Evolutionary conservation across 2,113 vertebrate genomes (phyloP), one percentile per base, ranked within the genome.

Genomic region (Paraplagusia blochii): DNA sequence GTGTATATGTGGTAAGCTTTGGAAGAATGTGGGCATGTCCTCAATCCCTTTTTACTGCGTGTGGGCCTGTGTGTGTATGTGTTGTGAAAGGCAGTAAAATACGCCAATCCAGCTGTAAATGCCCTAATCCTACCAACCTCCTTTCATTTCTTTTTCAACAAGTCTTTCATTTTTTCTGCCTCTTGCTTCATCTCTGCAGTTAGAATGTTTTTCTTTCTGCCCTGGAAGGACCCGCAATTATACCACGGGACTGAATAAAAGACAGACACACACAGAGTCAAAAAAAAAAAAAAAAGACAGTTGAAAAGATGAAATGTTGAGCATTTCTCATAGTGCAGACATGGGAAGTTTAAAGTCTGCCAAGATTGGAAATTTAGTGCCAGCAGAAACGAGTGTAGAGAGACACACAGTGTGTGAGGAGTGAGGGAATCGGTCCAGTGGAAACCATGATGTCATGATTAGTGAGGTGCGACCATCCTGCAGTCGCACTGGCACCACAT

Each of bases 381-480:
- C 66, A 65, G 58, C 44, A 18, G 73, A 63, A 58, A 58, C 34
- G 38, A 69, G 75, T 49, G 40, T 44, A 53, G 67, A 70, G 67
- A 29, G 22, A 29, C 22, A 74, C 42, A 38, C 72, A 53, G 58
- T 33, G 53, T 55, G 63, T 13, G 67, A 63, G 72, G 43, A 53
- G 64, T 43, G 66, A 74, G 67, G 76, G 72, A 68, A 69, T 68
- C 17, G 44, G 63, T 69, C 59, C 72, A 78, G 72, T 84, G 85
- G 77, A 86, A 85, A 87, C 52, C 74, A 81, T 87, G 85, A 88
- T 85, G 84, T 86, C 85, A 87, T 84, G 74, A 84, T 85, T 76
- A 83, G 80, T 73, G 82, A 87, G 76, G 82, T 87, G 84, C 67
- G 36, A 84, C 83, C 76, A 66, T 81, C 77, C 81, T 79, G 78